Evolutionary conservation across 2,888 invertebrate species (phyloP).

Genomic region (Spisula solida): DNA sequence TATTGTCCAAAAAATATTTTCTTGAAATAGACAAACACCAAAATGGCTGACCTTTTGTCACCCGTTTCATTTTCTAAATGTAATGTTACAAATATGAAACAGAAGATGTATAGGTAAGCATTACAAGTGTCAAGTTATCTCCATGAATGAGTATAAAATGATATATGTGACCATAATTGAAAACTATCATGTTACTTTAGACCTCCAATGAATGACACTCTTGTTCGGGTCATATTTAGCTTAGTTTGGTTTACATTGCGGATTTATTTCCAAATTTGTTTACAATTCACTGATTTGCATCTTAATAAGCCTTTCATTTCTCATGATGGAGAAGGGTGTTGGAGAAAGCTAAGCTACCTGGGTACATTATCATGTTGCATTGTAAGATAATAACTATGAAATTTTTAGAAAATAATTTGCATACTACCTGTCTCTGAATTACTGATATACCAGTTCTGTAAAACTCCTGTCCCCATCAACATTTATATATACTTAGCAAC

Average conservation of each 20-base stretch:
- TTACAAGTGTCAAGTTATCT: slow-evolving; percentile 10
- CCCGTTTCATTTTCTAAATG: neutral
- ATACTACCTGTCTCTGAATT: neutral
- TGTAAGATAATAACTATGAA: neutral
- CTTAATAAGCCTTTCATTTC: neutral
- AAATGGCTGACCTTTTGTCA: neutral
- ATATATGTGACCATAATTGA: slow-evolving; percentile 20
- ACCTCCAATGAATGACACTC: slow-evolving; percentile 7
- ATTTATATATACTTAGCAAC: too few species aligned
- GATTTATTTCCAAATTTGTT: slow-evolving; percentile 12
- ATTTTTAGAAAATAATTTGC: neutral
- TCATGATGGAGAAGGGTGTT: neutral
- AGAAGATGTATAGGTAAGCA: slow-evolving; percentile 6
- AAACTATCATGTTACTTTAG: neutral
- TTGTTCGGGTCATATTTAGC: slow-evolving; percentile 8
- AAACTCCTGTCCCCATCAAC: too few species aligned
- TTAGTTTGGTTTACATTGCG: neutral
- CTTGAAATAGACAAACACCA: slow-evolving; percentile 8
- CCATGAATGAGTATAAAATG: slow-evolving; percentile 16
- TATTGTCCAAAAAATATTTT: slow-evolving; percentile 2
- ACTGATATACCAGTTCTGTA: too few species aligned
- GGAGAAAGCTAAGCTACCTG: neutral
- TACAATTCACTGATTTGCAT: neutral
- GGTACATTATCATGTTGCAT: neutral
- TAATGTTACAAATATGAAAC: neutral